Evolutionary conservation across 2,797 vertebrate genomes (phyloP), one percentile per base, ranked within the genome.

Genomic region (Phataginus tetradactyla): DNA sequence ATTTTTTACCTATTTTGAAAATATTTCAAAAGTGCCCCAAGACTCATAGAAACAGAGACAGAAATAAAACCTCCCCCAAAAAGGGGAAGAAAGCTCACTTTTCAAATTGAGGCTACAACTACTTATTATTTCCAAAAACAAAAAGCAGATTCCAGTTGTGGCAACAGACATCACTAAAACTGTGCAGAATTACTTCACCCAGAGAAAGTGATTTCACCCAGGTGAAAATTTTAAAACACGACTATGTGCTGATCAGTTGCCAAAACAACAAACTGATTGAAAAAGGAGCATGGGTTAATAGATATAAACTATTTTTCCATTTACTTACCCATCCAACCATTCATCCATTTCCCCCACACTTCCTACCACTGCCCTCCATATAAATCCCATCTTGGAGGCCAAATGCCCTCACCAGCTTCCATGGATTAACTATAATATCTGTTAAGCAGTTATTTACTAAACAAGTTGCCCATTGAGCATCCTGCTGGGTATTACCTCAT

Each of bases 51-150:
- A 90, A 87, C 12, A 4, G 37, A 96, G 51, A 78, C 53, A 79
- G 17, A 78, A 91, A 64, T 18, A 84, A 57, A 45, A 45, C 45
- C 29, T 4, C 7, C 8, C 21, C 72, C 29, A 25, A 49, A 25
- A 2, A 0, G 1, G 27, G 27, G 7, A 18, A 34, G 7, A 17
- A 49, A 34, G 72, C 59, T 86, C 34, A 75, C 34, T 81, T 75
- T 77, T 91, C 86, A 80, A n/a, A 91, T 59, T 75, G 39, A 86
- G 69, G 27, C 57, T 81, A 74, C 59, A 75, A 77, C 53, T 77
- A 66, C 71, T 91, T 83, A 37, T 57, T 84, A 66, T 77, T 94
- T 79, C 90, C 83, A 61, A 91, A 94, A 86, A 51, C 84, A 84
- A 27, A 37, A 57, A n/a, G 57, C 68, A 61, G 55, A 90, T 42